Evolutionary conservation across 2,113 vertebrate genomes (phyloP), one percentile per base, ranked within the genome.

Genomic region (Saguinus midas): DNA sequence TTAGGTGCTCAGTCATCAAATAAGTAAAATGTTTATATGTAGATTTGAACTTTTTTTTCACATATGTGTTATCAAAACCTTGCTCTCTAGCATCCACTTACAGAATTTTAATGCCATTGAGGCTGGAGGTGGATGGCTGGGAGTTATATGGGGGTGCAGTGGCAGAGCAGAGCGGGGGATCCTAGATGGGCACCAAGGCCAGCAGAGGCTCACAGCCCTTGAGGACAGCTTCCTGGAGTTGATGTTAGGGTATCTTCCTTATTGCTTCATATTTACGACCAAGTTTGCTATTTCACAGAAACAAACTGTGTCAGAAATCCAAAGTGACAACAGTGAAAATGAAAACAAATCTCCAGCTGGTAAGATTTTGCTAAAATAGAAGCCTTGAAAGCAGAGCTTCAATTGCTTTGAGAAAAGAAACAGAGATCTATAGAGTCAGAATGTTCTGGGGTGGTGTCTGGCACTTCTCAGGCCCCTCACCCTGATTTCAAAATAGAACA

Each of bases 391-490:
- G 29, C 6, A 1, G 9, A 93, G 12, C 48, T 10, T 82, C 8
- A 1, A 73, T 92, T 87, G 82, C 64, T 85, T 37, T 35, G 61
- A 66, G 50, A 83, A 64, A 89, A 79, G 79, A 85, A 86, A 48
- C 76, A 12, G 43, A 76, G 23, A 25, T 79, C 17, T 18, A 8
- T 13, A 5, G 73, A 43, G 43, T 73, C 35, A 75, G 89, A 27
- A 6, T 5, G 0, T 6, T 43, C 40, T 5, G 17, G 25, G 27
- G 55, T 6, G 3, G n/a, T 0, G 0, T 21, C 9, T 29, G 0
- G 5, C 35, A 25, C 17, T 37, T 55, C 55, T n/a, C 1, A 1
- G 29, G 8, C 0, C 29, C 9, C 8, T 17, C 8, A 6, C 52
- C 75, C 23, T 37, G 29, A 48, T 8, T 29, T 64, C 29, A 11